A percentile compares a stretch with the other conserved stretches of the same genome.
These are phyloP conservation scores for Venustaconcha ellipsiformis DNA, from an alignment of 1,140 invertebrate genomes.

Conservation along the genomic window DNA sequence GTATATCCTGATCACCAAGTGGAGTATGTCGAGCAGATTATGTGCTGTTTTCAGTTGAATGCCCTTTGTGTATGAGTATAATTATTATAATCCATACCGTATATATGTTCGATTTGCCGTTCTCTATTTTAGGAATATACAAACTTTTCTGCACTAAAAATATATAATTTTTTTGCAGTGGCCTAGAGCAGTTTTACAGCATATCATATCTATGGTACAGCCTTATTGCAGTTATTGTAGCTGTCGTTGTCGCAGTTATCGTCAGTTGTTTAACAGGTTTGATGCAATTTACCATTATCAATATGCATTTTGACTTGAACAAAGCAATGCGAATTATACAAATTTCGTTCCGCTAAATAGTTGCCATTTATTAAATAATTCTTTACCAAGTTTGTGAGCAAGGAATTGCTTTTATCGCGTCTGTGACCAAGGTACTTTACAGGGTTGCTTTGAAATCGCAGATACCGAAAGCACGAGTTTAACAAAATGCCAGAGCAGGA, in stretches of 20 bases:
- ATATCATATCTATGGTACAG: slow-evolving; percentile 88
- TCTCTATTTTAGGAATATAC: not conserved
- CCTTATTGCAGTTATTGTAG: slow-evolving; percentile 78
- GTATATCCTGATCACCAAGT: not conserved
- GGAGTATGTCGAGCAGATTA: not conserved
- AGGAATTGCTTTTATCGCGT: not conserved
- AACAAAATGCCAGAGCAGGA: too few species aligned
- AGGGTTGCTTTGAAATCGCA: not conserved
- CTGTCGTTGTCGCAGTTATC: slow-evolving; percentile 74
- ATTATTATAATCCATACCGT: not conserved
- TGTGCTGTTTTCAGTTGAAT: not conserved
- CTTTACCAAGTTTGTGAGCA: not conserved
- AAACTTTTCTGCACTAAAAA: not conserved
- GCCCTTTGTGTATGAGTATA: not conserved
- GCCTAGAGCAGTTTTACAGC: slow-evolving; percentile 72
- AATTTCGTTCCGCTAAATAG: not conserved
- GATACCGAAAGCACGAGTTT: too few species aligned
- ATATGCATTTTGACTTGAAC: too few species aligned
- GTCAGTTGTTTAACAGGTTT: slow-evolving; percentile 77
- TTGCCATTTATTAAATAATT: not conserved
- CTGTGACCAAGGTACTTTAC: not conserved
- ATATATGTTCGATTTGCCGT: not conserved
- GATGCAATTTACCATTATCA: not conserved
- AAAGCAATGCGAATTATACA: not conserved
- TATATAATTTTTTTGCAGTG: slow-evolving; percentile 8